Percentiles rank a stretch among this genome's conserved stretches.
Evolutionary conservation across 2,888 invertebrate genomes (phyloP).

Genomic region (Epirrhoe alternata): DNA sequence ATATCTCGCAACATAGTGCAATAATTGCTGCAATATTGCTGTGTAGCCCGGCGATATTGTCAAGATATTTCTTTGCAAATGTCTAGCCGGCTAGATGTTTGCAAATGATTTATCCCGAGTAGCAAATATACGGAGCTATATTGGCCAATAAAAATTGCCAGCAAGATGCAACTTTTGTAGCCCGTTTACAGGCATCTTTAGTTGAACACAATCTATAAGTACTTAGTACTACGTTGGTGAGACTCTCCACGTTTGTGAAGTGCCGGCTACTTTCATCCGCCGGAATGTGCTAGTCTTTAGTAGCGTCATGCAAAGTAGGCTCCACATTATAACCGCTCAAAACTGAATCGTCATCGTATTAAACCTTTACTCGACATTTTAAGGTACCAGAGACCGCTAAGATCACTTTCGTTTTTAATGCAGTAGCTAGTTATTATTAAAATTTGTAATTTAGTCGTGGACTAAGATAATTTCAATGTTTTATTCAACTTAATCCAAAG

Average conservation of each 20-base stretch:
- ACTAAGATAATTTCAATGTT: not conserved
- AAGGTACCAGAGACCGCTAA: not conserved
- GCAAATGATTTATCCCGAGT: too few species aligned
- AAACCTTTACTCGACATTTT: not conserved
- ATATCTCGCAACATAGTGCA: too few species aligned
- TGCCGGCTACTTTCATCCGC: constrained; percentile 13
- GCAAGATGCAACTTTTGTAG: too few species aligned
- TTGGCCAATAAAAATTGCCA: too few species aligned
- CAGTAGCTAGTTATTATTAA: not conserved
- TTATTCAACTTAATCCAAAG: not conserved
- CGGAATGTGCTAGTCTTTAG: constrained; percentile 16
- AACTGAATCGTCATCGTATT: not conserved
- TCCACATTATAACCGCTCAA: not conserved
- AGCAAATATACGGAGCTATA: too few species aligned
- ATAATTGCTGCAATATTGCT: too few species aligned
- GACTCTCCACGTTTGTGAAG: constrained; percentile 15
- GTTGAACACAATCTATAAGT: not conserved
- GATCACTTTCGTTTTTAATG: not conserved
- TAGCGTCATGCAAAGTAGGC: constrained; percentile 18
- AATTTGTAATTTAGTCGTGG: not conserved
- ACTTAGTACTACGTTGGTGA: not conserved
- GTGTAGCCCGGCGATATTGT: too few species aligned
- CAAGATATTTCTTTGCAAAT: too few species aligned
- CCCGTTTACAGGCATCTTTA: too few species aligned
- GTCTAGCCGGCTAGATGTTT: too few species aligned